A percentile compares a stretch with the other conserved stretches of the same genome.
phyloP scores from a whole-genome alignment of 2,113 vertebrate genomes.

The Ceuthmochares aereus region DNA sequence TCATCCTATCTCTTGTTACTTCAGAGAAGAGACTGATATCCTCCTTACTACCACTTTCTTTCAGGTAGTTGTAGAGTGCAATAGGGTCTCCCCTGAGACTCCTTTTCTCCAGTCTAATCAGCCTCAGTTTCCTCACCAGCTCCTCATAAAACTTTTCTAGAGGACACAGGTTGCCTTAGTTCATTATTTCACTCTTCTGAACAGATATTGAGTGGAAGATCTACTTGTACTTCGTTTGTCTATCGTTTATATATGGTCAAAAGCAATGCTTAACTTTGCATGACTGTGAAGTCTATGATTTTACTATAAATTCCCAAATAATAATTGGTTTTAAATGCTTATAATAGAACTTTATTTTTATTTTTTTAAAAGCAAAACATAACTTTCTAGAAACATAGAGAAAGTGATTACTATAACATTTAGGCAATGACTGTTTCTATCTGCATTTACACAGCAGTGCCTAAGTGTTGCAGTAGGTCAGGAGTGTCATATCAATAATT shows the following conservation, averaged over 20 bases:
- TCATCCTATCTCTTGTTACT: rapidly evolving
- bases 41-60: background rate
- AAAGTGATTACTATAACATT: background rate
- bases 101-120: background rate
- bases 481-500: background rate
- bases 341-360: background rate
- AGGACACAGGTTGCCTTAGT: background rate
- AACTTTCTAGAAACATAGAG: background rate
- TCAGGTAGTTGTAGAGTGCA: background rate
- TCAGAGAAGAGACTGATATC: rapidly evolving
- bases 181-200: background rate
- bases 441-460: background rate
- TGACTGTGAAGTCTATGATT: background rate
- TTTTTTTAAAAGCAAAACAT: background rate
- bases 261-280: background rate
- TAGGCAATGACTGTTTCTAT: background rate
- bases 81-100: background rate
- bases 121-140: rapidly evolving
- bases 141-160: background rate
- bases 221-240: background rate
- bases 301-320: background rate
- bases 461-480: background rate
- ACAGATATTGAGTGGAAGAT: background rate
- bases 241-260: background rate
- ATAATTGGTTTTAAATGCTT: background rate